Evolutionary conservation across 2,113 vertebrate species (phyloP), one percentile per base, ranked within the genome.

Genomic region (Platichthys stellatus): DNA sequence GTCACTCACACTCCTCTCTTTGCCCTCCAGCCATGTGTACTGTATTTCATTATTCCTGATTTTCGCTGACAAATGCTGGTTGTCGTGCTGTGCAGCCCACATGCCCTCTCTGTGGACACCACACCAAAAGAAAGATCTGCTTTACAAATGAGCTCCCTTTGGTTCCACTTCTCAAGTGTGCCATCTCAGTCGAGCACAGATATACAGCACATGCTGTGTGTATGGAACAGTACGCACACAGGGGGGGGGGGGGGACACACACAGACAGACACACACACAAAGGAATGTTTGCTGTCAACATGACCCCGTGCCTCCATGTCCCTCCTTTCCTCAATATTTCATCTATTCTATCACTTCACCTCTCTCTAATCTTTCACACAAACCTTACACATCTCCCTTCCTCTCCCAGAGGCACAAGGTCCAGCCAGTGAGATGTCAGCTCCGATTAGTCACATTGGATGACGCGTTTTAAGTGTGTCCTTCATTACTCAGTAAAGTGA

Each of bases 1-100:
- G 92, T 93, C 94, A 94, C 64, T 95, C 91, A 93, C 78, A 82
- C 57, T 75, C 66, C 68, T 86, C 78, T 86, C 74, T 75, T 74
- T 76, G 65, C 90, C 89, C 88, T 82, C 73, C 76, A 82, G 91
- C 80, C 83, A 83, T 86, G 83, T 88, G 83, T 72, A 81, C 83
- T 86, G 88, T 76, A 91, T 91, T 90, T 93, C 91, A 93, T 93
- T 92, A 92, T 89, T 78, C 89, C 87, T 90, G 90, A 93, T 93
- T 93, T 58, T 89, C 92, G 91, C 92, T 91, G 92, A 94, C 93
- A 94, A 92, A 92, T 78, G 79, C 83, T 88, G 70, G 74, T 83
- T 84, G 86, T 76, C 88, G 24, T 89, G 81, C 86, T 86, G 82
- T 78, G 88, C 85, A 59, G 67, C 81, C 85, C 81, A 70, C 76